These are phyloP conservation scores for Eristalinus aeneus DNA, from an alignment of 2,888 invertebrate genomes.

Conservation along the genomic window DNA sequence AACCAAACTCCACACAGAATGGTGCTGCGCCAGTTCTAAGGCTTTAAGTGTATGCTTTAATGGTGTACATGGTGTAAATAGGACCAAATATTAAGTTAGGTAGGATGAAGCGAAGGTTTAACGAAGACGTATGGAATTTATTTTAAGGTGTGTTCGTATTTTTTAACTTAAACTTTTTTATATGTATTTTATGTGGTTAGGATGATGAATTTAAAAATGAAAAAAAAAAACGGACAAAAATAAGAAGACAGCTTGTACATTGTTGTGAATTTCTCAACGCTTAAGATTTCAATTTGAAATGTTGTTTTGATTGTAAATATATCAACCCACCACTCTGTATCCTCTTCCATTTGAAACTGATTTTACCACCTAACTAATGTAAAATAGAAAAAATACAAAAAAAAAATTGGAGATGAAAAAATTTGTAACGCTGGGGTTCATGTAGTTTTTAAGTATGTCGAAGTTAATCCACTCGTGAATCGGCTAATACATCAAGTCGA, in stretches of 20 bases:
- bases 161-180: background rate
- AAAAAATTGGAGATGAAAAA: background rate
- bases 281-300: background rate
- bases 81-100: constrained; percentile 70
- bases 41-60: constrained; percentile 45
- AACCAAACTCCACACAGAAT: background rate
- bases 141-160: constrained; percentile 14
- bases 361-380: background rate
- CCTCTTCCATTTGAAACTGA: background rate
- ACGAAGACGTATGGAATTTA: constrained; percentile 19
- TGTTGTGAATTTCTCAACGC: background rate
- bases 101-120: constrained; percentile 10
- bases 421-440: constrained; percentile 2
- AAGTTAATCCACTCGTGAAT: background rate
- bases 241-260: background rate
- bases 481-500: constrained; percentile 3
- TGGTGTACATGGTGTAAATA: constrained; percentile 64
- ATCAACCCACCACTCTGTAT: constrained; percentile 19
- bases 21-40: constrained; percentile 36
- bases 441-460: constrained; percentile 19
- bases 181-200: background rate
- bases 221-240: background rate
- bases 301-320: constrained; percentile 26
- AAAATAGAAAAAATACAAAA: background rate
- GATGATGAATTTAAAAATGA: constrained; percentile 1